phyloP scores from a whole-genome alignment of 2,888 invertebrate genomes.

The Carcina quercana region DNA sequence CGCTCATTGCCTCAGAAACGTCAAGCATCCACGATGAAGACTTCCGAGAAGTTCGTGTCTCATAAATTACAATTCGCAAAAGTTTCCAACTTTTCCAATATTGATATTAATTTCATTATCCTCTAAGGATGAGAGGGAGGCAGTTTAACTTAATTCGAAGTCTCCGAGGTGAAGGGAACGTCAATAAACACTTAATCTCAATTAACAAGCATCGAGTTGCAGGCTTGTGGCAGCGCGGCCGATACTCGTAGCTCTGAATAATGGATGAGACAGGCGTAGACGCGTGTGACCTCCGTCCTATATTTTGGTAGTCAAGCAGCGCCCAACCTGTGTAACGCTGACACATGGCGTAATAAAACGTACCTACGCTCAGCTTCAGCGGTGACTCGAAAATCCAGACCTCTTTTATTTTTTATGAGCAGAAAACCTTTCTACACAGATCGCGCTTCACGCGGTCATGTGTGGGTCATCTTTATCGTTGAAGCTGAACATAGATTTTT shows the following conservation, averaged over 20 bases:
- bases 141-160: neutral
- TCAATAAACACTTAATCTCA: conserved; percentile 48
- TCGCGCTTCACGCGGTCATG: no score
- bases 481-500: no score
- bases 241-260: conserved; percentile 48
- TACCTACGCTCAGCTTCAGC: neutral
- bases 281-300: conserved; percentile 34
- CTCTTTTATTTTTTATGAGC: neutral
- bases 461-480: no score
- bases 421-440: no score
- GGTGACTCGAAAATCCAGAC: neutral
- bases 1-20: no score
- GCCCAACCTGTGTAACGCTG: conserved; percentile 13
- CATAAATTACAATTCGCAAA: no score
- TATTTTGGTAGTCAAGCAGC: conserved; percentile 24
- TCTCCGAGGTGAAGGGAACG: conserved; percentile 26
- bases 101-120: no score
- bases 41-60: no score
- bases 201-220: conserved; percentile 39
- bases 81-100: no score
- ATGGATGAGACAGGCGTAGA: conserved; percentile 39
- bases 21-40: no score
- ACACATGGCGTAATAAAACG: conserved; percentile 8
- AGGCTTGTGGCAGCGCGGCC: conserved; percentile 26
- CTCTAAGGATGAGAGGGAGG: no score